Evolutionary conservation across 2,888 invertebrate species (phyloP), one percentile per base, ranked within the genome.

Genomic region (Neocrepidodera transversa): DNA sequence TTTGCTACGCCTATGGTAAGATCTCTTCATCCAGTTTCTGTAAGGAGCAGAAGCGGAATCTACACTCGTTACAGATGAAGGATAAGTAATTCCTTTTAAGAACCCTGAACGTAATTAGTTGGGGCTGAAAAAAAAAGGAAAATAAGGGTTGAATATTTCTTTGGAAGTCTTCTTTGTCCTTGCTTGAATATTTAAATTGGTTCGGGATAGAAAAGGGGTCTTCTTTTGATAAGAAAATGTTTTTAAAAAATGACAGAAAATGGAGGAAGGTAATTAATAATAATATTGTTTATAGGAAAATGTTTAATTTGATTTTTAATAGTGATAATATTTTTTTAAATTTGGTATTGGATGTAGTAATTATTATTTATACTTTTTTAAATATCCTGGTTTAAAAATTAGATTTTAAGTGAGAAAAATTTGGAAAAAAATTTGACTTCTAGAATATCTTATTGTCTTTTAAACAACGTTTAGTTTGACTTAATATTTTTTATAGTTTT

Each of bases 31-130:
- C 40, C 20, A 14, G 30, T 40, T 56, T 35, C 38, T 48, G 26
- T 10, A 45, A 55, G 48, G 23, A 48, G 43, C 45, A 55, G 47
- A 30, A 55, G 58, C 54, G 58, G 62, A 55, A 65, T 66, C 63
- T 58, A 65, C 66, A 64, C 71, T 71, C 70, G 69, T 71, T 68
- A 69, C 70, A 72, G 72, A 71, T 72, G 76, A 76, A 84, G 84
- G 82, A 85, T 85, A 85, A 85, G 85, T 85, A 86, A 85, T 86
- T 85, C 84, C 83, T 83, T 83, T 84, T 84, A 84, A 85, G 84
- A 84, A 85, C 85, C 85, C 85, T 84, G 62, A 85, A 85, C 85
- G 84, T 85, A 86, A 85, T 86, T 86, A 86, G 85, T 84, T 84
- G 84, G 84, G 83, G 76, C 70, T 72, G 67, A 65, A 74, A 73